Evolutionary conservation across 2,888 invertebrate genomes (phyloP), one percentile per base, ranked within the genome.

Genomic region (Aphodius sticticus): DNA sequence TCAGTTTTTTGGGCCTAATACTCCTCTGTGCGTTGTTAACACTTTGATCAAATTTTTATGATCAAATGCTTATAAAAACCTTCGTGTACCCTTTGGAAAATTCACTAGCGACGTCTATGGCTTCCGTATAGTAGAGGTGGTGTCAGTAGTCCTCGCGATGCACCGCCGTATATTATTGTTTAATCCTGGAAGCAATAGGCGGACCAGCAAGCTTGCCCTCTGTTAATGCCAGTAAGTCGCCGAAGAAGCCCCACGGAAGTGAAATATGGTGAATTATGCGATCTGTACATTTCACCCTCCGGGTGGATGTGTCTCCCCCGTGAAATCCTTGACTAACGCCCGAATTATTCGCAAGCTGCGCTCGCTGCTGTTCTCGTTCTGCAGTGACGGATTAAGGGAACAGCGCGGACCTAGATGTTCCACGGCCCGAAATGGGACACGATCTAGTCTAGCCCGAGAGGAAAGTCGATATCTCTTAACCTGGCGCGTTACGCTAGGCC

Each of bases 231-330:
- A 12, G 53, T 9, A 53, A 53, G 53, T 53, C 53, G 7, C 53
- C 53, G 53, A 53, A 53, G 53, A 53, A 53, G 12, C 53, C 9
- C 12, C 53, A 0, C 53, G 53, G 53, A 53, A 53, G 53, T 53
- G 53, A 53, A 53, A 53, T 53, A 53, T 53, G 53, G 7, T 53
- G 53, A 53, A 5, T 53, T 53, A 53, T 53, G 53, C 53, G 53
- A 53, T 53, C 53, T 53, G 53, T 53, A 53, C 53, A 53, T 53
- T 53, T 53, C 53, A 53, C 53, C 53, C 53, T 53, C 53, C 53
- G 2, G 53, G 53, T 53, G 4, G 53, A 53, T 53, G 53, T 53
- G 53, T 53, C 53, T 53, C 53, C 53, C 26, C 53, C 53, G 53
- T 53, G 53, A 53, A 53, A 53, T 53, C 53, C 53, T 53, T 53